Percentiles rank a stretch among this genome's conserved stretches.
Conservation (phyloP, 2,888 invertebrate species). For the Tetragnatha montana region DNA sequence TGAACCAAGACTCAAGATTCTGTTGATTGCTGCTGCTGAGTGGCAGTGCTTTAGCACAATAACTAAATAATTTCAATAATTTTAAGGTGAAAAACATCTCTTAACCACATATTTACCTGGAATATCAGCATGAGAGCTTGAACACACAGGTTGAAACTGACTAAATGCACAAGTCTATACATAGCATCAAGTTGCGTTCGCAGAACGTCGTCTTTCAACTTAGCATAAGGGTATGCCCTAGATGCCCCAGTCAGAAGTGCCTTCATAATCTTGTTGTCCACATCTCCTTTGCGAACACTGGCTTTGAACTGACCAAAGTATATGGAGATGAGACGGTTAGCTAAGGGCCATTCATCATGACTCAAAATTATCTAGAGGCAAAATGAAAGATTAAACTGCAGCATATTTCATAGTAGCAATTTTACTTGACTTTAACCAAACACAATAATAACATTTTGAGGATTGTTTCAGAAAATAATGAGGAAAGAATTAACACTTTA, state of each 20-base stretch:
- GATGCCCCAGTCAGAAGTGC: slow-evolving; percentile 89
- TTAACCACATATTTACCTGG: slow-evolving; percentile 76
- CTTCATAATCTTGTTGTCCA: slow-evolving; percentile 89
- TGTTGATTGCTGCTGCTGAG: neutral
- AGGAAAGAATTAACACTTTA: too few species aligned
- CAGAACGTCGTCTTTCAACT: slow-evolving; percentile 79
- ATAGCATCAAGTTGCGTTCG: slow-evolving; percentile 84
- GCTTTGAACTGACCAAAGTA: slow-evolving; percentile 98
- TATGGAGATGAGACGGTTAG: slow-evolving; percentile 89
- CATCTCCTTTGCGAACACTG: slow-evolving; percentile 88
- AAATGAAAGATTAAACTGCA: too few species aligned
- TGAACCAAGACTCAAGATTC: neutral
- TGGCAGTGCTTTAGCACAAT: neutral
- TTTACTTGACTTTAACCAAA: too few species aligned
- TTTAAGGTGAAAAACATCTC: slow-evolving; percentile 20
- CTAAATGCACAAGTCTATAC: slow-evolving; percentile 87
- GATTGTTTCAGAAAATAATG: too few species aligned
- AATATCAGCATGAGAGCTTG: slow-evolving; percentile 81
- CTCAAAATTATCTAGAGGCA: slow-evolving; percentile 73
- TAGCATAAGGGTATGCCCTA: slow-evolving; percentile 88
- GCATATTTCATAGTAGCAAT: too few species aligned
- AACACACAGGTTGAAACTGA: slow-evolving; percentile 83
- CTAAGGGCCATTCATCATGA: slow-evolving; percentile 84
- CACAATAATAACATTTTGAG: too few species aligned
- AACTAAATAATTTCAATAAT: neutral